phyloP scores from a whole-genome alignment of 2,113 vertebrate genomes.

The Megaceryle torquata region DNA sequence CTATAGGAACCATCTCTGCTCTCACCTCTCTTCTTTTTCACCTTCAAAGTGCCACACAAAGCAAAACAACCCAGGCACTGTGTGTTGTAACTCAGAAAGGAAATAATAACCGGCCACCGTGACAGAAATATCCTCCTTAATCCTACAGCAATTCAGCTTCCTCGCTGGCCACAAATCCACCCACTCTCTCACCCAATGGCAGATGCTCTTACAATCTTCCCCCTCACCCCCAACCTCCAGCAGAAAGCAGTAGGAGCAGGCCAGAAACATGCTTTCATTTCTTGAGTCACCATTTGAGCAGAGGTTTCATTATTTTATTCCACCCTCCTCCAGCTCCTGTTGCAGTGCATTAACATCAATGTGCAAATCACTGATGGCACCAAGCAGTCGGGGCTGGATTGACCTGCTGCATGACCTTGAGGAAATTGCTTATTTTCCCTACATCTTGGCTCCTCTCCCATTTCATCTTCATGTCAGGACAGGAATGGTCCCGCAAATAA shows the following conservation, averaged over 20 bases:
- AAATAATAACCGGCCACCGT: neutral
- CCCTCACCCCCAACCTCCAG: neutral
- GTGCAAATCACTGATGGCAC: neutral
- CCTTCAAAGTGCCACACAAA: neutral
- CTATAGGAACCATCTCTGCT: rapidly evolving
- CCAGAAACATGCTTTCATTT: neutral
- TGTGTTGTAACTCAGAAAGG: neutral
- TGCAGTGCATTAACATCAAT: neutral
- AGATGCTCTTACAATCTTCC: neutral
- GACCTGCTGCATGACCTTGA: neutral
- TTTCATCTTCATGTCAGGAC: neutral
- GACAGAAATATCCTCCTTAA: slow-evolving; percentile 68
- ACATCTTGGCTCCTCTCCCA: neutral
- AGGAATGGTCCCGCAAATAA: neutral
- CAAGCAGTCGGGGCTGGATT: rapidly evolving
- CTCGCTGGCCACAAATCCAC: slow-evolving; percentile 12
- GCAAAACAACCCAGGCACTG: neutral
- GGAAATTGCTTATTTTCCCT: neutral
- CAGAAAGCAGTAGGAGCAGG: neutral
- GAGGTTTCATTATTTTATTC: neutral
- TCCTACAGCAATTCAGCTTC: slow-evolving; percentile 29
- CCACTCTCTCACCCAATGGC: slow-evolving; percentile 46
- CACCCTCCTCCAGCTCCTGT: neutral
- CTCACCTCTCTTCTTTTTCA: neutral
- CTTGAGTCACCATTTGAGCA: neutral